phyloP scores from a whole-genome alignment of 2,888 invertebrate species.

The Apoderus coryli region DNA sequence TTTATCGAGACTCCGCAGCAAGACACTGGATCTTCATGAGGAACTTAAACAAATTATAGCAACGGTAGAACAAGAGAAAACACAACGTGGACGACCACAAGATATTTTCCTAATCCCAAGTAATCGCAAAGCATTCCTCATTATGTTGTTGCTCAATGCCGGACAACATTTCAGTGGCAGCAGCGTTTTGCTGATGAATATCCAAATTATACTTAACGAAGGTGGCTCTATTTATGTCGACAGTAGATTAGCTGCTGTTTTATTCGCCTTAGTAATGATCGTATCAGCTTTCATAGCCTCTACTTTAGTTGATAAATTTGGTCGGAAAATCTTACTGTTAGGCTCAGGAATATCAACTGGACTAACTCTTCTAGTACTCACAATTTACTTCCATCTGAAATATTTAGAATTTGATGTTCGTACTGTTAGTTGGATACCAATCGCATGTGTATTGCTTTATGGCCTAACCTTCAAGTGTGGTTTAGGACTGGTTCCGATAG shows the following conservation, averaged over 20 bases:
- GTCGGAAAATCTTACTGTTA: constrained; percentile 26
- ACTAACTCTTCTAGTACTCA: constrained; percentile 24
- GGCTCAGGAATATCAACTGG: constrained; percentile 27
- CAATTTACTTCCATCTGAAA: constrained; percentile 27
- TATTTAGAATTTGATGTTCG: constrained; percentile 21
- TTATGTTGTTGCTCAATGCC: constrained; percentile 28
- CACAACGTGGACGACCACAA: constrained; percentile 25
- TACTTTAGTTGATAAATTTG: constrained; percentile 27
- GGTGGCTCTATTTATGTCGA: constrained; percentile 25
- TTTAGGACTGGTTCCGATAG: constrained; percentile 28
- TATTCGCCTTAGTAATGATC: constrained; percentile 29
- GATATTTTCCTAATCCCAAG: constrained; percentile 27
- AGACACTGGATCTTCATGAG: constrained; percentile 23
- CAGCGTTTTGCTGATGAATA: constrained; percentile 30
- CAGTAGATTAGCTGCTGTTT: constrained; percentile 25
- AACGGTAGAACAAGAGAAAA: constrained; percentile 26
- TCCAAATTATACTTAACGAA: constrained; percentile 27
- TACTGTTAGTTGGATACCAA: constrained; percentile 27
- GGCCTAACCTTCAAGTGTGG: constrained; percentile 28
- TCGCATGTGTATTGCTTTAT: constrained; percentile 26
- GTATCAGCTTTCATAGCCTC: constrained; percentile 24
- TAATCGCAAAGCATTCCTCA: constrained; percentile 27
- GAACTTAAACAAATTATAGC: constrained; percentile 27
- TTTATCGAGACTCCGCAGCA: constrained; percentile 20
- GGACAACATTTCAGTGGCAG: constrained; percentile 31